phyloP scores from a whole-genome alignment of 2,888 invertebrate species.

The Brachypalpus laphriformis region DNA sequence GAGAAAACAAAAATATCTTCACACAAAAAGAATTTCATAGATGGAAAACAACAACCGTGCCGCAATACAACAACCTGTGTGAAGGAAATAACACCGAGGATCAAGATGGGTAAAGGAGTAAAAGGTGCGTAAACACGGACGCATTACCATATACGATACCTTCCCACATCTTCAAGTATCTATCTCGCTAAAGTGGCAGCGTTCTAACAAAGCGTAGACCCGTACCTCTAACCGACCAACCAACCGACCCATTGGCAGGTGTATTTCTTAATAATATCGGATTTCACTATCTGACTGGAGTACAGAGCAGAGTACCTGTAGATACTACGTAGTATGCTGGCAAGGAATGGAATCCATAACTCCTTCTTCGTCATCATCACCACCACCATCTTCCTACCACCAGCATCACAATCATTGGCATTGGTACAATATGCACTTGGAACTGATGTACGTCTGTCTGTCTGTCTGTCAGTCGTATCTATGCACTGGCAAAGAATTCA shows the following conservation, averaged over 20 bases:
- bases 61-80: constrained; percentile 47
- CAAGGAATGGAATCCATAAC: constrained; percentile 56
- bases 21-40: constrained; percentile 7
- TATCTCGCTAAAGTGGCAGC: constrained; percentile 38
- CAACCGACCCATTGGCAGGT: constrained; percentile 73
- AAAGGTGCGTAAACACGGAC: constrained; percentile 73
- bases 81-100: constrained; percentile 13
- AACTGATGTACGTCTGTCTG: constrained; percentile 52
- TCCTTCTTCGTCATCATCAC: constrained; percentile 51
- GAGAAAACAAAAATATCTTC: constrained; percentile 14
- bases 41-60: neutral
- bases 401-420: constrained; percentile 41
- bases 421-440: constrained; percentile 65
- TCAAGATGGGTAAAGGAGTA: constrained; percentile 60
- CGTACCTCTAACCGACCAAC: constrained; percentile 26
- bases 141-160: constrained; percentile 64
- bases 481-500: constrained; percentile 50
- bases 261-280: constrained; percentile 69
- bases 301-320: constrained; percentile 15
- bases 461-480: constrained; percentile 31
- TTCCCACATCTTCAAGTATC: constrained; percentile 59
- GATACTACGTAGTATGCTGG: constrained; percentile 23
- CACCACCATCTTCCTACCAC: constrained; percentile 16
- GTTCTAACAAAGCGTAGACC: constrained; percentile 18
- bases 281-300: constrained; percentile 62